Evolutionary conservation across 2,888 invertebrate genomes (phyloP), one percentile per base, ranked within the genome.

Genomic region (Plagiodera versicolora): DNA sequence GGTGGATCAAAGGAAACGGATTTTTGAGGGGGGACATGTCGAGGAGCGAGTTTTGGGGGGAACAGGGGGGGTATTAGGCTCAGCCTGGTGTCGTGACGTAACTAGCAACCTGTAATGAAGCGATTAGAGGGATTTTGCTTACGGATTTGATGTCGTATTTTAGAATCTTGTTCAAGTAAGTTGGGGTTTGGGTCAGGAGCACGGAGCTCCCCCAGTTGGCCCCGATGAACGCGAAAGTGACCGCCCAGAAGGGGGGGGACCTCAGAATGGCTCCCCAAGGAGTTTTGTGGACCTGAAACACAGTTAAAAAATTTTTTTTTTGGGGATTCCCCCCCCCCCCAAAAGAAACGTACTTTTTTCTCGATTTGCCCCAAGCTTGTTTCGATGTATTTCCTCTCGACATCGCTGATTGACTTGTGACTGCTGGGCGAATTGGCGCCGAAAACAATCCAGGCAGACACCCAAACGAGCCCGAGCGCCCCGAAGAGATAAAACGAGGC

Each of bases 151-250:
- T 89, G 58, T 92, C 83, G 69, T 87, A 90, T 53, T 84, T 81
- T 0, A 93, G 82, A 8, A 92, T 87, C 50, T 86, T 84, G 68
- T 85, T 86, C 85, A 94, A 88, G 75, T 92, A 94, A 0, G 88
- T 86, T 0, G 94, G 94, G 72, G 91, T 89, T 76, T 93, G 89
- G 0, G 92, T 92, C 0, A 92, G 81, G 14, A 94, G 80, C 19
- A 91, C 91, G 87, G 91, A 92, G 80, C 90, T 92, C 19, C 92
- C 93, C 86, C 92, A 89, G 71, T 86, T 87, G 67, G 92, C 90
- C 0, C 89, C 87, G 63, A 88, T 86, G 74, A 93, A 92, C 0
- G 88, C 86, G 0, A 89, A 73, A 1, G 90, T 76, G 3, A 93
- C 81, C 0, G 91, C 87, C 85, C 89, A 87, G 76, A 94, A 89